A percentile compares a stretch with the other conserved stretches of the same genome.
Evolutionary conservation across 2,888 invertebrate genomes (phyloP).

Genomic region (Pristionchus arcanus): DNA sequence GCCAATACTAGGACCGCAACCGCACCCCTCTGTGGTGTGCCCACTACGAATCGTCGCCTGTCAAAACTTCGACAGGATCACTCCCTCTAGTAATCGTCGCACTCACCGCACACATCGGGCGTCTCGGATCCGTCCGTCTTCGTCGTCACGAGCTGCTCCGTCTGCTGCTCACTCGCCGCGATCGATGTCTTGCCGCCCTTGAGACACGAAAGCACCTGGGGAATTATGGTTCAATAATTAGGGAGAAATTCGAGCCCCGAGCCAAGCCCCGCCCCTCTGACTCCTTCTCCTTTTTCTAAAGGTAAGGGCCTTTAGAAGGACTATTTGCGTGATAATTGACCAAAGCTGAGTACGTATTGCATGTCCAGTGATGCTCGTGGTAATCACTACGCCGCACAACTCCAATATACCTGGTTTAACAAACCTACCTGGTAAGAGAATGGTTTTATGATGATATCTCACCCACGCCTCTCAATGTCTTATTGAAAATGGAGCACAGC

Average conservation of each 20-base stretch:
- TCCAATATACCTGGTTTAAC: too few relatives aligned
- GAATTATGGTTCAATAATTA: background rate
- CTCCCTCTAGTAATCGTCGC: conserved; percentile 23
- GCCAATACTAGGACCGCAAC: background rate
- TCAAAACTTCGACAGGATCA: background rate
- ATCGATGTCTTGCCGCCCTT: conserved; percentile 2
- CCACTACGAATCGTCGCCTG: background rate
- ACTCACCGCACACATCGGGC: conserved; percentile 50
- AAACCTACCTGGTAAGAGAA: too few relatives aligned
- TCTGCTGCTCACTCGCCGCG: conserved; percentile 12
- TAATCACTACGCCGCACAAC: too few relatives aligned
- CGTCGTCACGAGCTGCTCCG: background rate
- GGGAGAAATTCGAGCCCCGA: too few relatives aligned
- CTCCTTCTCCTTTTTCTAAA: too few relatives aligned
- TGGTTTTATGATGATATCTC: too few relatives aligned
- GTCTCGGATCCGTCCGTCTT: conserved; percentile 18
- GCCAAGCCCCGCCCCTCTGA: background rate
- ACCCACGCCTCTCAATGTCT: too few relatives aligned
- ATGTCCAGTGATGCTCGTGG: background rate
- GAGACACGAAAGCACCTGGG: conserved; percentile 1
- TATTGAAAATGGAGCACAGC: too few relatives aligned
- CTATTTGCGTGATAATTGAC: too few relatives aligned
- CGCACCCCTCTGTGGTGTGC: too few relatives aligned
- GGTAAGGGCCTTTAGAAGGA: too few relatives aligned
- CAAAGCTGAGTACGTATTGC: background rate